Base-by-base conservation (phyloP, 1,140 invertebrate species). In the Lamellibrachia luymesi region DNA sequence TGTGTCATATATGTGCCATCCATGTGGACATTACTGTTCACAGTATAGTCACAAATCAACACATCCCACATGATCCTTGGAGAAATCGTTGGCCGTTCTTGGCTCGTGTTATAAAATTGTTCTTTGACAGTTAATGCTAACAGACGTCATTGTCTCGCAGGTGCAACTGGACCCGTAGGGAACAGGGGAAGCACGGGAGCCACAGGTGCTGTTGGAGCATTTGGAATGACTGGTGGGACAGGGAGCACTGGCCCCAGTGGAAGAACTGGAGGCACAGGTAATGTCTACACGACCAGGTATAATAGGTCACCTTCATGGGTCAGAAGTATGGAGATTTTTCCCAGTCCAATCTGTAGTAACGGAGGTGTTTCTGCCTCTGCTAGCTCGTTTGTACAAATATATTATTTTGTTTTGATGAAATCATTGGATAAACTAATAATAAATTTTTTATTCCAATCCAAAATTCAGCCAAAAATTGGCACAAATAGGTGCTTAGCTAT, bases 181-280 rank as follows among this genome's bases (percentile, higher is more conserved):
- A n/a, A 38, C 49, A 91, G 27, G 27, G 91, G 91, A 91, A 51
- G 51, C 27, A 91, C 89, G 27, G 93, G 93, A 91, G 92, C 64
- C 90, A 91, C 92, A 22, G 93, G 93, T 25, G 22, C 92, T 38
- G 27, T 50, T 7, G 93, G 93, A 38, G n/a, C 51, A 5, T 4
- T 50, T n/a, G 93, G 93, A 50, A n/a, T n/a, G 64, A 38, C 92
- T 49, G 93, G 93, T 91, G 22, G 50, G 51, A 93, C 38, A 13
- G 93, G 93, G 64, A 4, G n/a, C 17, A 52, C 91, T 80, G 92
- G 92, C 13, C 90, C 90, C 25, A 10, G 27, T 13, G 50, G 90
- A 51, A 51, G 52, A 92, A 25, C 93, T 25, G 51, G 92, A 90
- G n/a, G 64, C 64, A 90, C 92, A 91, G 51, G 92, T 89, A 90